Evolutionary conservation across 2,888 invertebrate species (phyloP).

Genomic region (Zele albiditarsus): DNA sequence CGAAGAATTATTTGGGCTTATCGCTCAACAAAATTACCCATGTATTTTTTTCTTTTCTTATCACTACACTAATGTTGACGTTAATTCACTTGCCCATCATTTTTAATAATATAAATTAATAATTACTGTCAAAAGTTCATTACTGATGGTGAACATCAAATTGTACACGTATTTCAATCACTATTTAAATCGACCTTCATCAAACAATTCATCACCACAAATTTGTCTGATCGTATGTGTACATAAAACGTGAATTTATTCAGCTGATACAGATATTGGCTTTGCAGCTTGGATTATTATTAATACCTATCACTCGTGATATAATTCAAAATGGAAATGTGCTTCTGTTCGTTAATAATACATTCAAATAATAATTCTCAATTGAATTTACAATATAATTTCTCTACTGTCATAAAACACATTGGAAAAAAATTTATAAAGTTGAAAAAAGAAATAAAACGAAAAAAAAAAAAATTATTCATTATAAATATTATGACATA

Average conservation of each 20-base stretch:
- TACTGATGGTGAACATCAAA: no score
- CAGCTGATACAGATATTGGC: slow-evolving; percentile 27
- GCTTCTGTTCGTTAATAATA: not conserved
- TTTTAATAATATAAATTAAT: no score
- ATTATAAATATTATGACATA: slow-evolving; percentile 2
- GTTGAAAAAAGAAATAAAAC: not conserved
- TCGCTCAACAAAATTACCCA: no score
- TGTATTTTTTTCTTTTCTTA: no score
- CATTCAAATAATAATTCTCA: not conserved
- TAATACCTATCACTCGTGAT: not conserved
- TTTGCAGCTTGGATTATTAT: slow-evolving; percentile 42
- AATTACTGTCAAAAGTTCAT: no score
- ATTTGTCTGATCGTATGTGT: slow-evolving; percentile 31
- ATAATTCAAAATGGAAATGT: slow-evolving; percentile 15
- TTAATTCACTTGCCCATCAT: no score
- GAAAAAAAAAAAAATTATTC: not conserved
- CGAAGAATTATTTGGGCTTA: no score
- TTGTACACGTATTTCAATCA: slow-evolving; percentile 26
- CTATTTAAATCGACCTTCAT: slow-evolving; percentile 40
- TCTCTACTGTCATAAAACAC: not conserved
- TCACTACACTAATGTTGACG: no score
- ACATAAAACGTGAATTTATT: slow-evolving; percentile 45
- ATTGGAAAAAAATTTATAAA: not conserved
- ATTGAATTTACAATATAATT: not conserved
- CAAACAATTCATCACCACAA: slow-evolving; percentile 37